These are phyloP conservation scores for Drosophila subpulchrella DNA, from an alignment of 1,140 invertebrate species.

Conservation along the genomic window DNA sequence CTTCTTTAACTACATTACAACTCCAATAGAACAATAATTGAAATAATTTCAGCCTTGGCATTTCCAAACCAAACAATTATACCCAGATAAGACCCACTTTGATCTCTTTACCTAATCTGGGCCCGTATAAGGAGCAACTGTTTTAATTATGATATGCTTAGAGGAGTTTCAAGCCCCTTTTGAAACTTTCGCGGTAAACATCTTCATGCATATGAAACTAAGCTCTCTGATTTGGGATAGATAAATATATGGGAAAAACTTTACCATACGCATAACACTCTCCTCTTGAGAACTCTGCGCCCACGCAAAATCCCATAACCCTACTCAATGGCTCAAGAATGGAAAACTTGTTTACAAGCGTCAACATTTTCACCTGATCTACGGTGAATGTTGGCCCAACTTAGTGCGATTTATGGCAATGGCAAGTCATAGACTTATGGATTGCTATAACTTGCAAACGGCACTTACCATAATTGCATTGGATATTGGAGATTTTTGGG, in stretches of 20 bases:
- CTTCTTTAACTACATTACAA: neutral
- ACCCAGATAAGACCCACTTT: constrained; percentile 21
- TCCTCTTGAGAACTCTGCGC: constrained; percentile 11
- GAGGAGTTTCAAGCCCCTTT: constrained; percentile 5
- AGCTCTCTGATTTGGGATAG: constrained; percentile 34
- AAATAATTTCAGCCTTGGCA: neutral
- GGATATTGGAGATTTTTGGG: constrained; percentile 34
- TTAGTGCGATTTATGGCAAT: constrained; percentile 74
- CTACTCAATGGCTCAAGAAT: constrained; percentile 39
- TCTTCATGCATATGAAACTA: constrained; percentile 46
- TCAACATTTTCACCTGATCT: constrained; percentile 69
- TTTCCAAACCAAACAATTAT: neutral
- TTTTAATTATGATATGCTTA: constrained; percentile 43
- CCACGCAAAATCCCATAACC: constrained; percentile 30
- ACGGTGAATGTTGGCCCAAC: constrained; percentile 51
- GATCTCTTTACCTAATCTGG: constrained; percentile 11
- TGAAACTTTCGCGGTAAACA: constrained; percentile 43
- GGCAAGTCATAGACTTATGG: constrained; percentile 78
- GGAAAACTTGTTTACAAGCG: constrained; percentile 73
- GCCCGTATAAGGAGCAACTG: constrained; percentile 32
- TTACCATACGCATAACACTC: constrained; percentile 2
- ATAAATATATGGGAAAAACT: constrained; percentile 40
- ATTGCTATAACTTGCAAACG: constrained; percentile 71
- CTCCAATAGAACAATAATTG: neutral
- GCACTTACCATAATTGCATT: constrained; percentile 82